Conservation (phyloP, 2,797 vertebrate species). For the Urosaurus nigricauda region DNA sequence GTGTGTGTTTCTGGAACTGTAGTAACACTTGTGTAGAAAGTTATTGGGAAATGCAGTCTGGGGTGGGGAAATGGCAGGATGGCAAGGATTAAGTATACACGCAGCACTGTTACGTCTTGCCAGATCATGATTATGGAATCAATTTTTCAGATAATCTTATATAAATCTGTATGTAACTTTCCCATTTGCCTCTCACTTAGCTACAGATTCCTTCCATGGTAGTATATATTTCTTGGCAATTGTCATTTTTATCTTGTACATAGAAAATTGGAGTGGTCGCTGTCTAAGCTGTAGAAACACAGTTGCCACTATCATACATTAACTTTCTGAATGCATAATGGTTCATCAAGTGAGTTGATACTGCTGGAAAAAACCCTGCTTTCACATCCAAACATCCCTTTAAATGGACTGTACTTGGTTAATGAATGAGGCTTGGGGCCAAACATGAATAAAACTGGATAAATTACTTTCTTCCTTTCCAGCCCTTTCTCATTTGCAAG, state of each 20-base stretch:
- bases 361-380: background rate
- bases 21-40: too few relatives aligned
- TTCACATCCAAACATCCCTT: conserved; percentile 13
- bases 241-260: conserved; percentile 17
- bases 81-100: background rate
- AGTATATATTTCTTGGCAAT: conserved; percentile 13
- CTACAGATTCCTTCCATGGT: conserved; percentile 9
- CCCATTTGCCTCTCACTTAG: background rate
- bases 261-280: conserved; percentile 29
- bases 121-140: background rate
- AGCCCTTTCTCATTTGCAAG: background rate
- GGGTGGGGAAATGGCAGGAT: background rate
- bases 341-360: conserved; percentile 25
- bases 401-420: conserved; percentile 11
- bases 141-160: background rate
- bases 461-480: conserved; percentile 11
- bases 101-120: background rate
- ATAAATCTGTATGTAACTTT: background rate
- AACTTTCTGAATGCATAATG: conserved; percentile 32
- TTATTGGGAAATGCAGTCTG: background rate
- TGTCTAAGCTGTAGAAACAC: conserved; percentile 2
- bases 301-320: conserved; percentile 19
- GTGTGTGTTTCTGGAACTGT: too few relatives aligned
- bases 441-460: conserved; percentile 22
- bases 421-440: background rate